phyloP scores from a whole-genome alignment of 2,888 invertebrate species.

The Timema cristinae region DNA sequence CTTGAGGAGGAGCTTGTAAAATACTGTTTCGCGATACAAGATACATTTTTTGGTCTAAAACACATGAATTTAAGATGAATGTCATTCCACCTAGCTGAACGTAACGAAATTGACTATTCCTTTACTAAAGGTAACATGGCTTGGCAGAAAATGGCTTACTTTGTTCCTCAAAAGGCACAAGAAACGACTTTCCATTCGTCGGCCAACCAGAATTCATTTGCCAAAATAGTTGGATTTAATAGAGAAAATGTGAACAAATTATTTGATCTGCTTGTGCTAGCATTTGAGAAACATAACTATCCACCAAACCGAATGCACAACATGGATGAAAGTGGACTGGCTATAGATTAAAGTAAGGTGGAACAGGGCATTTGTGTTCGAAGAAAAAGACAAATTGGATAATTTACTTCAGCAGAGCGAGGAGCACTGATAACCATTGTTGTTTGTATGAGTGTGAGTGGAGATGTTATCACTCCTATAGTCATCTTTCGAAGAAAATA shows the following conservation, averaged over 20 bases:
- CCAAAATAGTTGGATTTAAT: slow-evolving; percentile 6
- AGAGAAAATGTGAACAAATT: slow-evolving; percentile 5
- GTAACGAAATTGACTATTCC: not conserved
- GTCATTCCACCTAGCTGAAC: not conserved
- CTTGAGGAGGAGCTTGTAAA: slow-evolving; percentile 6
- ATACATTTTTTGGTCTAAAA: not conserved
- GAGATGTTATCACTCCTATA: not conserved
- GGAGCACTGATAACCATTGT: not conserved
- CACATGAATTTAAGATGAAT: not conserved
- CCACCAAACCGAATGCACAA: not conserved
- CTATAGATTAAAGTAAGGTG: not conserved
- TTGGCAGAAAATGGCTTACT: slow-evolving; percentile 10
- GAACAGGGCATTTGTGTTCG: not conserved
- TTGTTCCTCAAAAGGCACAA: slow-evolving; percentile 10
- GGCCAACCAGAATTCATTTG: not conserved
- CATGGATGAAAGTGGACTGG: slow-evolving; percentile 15
- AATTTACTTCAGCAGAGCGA: not conserved
- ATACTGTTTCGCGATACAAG: slow-evolving; percentile 6
- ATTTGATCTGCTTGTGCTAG: not conserved
- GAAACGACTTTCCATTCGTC: slow-evolving; percentile 1
- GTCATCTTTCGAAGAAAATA: not conserved
- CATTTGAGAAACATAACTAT: slow-evolving; percentile 1
- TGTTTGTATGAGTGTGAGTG: slow-evolving; percentile 12
- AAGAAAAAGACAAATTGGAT: slow-evolving; percentile 6
- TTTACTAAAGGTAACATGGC: not conserved